These are phyloP conservation scores for Molanna angustata DNA, from an alignment of 2,888 invertebrate genomes.

Conservation along the genomic window DNA sequence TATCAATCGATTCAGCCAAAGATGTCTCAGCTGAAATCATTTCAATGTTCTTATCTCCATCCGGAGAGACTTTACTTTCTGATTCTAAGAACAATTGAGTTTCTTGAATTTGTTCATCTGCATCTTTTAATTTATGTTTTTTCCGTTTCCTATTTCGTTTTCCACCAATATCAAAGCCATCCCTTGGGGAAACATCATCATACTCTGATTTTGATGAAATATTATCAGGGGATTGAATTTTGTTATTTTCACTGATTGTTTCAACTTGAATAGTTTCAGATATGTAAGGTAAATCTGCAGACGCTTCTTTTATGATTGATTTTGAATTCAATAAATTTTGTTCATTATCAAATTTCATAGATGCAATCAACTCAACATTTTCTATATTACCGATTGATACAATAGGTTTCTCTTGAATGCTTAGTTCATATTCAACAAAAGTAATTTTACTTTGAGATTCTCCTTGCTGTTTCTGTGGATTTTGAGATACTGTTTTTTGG, in stretches of 20 bases:
- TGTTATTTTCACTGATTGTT: constrained; percentile 19
- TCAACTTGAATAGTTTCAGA: constrained; percentile 34
- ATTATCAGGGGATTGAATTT: constrained; percentile 19
- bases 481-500: not conserved
- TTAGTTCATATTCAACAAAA: constrained; percentile 40
- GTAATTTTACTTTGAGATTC: constrained; percentile 34
- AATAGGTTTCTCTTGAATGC: constrained; percentile 42
- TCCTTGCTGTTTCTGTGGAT: no score
- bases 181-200: constrained; percentile 40
- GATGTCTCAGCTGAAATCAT: constrained; percentile 46
- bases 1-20: constrained; percentile 54
- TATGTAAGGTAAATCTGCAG: constrained; percentile 28
- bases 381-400: constrained; percentile 8
- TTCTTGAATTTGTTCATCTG: no score
- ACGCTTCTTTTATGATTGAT: constrained; percentile 24
- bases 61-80: constrained; percentile 33
- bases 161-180: constrained; percentile 48
- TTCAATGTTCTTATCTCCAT: constrained; percentile 35
- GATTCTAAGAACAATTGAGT: constrained; percentile 18
- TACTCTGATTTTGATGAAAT: constrained; percentile 38
- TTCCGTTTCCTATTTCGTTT: constrained; percentile 64
- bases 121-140: constrained; percentile 51
- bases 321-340: constrained; percentile 21
- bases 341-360: constrained; percentile 37
- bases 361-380: constrained; percentile 39